These are phyloP conservation scores for Nasonovia ribisnigri DNA, from an alignment of 2,888 invertebrate species.

Conservation along the genomic window DNA sequence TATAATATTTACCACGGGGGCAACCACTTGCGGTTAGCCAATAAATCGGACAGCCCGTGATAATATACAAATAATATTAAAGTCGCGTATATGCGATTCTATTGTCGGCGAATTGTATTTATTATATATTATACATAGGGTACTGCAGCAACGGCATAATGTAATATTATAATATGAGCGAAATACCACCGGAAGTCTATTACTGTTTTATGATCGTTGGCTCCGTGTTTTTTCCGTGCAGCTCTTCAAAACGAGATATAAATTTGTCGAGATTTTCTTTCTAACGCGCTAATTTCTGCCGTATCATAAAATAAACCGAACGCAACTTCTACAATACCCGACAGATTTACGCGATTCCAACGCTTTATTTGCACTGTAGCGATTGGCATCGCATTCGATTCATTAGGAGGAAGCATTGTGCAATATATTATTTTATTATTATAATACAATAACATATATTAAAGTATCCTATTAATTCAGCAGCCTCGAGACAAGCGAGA, in stretches of 20 bases:
- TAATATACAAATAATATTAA: not conserved
- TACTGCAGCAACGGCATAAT: not conserved
- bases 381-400: not conserved
- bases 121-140: not conserved
- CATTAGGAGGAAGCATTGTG: not conserved
- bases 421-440: not conserved
- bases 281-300: not conserved
- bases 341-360: constrained; percentile 16
- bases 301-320: not conserved
- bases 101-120: not conserved
- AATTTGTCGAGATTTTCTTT: not conserved
- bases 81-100: not conserved
- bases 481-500: not conserved
- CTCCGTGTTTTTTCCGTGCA: not conserved
- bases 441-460: not conserved
- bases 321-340: not conserved
- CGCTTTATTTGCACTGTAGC: not conserved
- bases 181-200: not conserved
- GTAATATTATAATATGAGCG: not conserved
- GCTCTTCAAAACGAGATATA: not conserved
- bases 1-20: not conserved
- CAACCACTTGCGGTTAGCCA: not conserved
- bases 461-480: not conserved
- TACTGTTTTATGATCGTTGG: not conserved
- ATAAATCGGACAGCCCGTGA: not conserved